Evolutionary conservation across 2,888 invertebrate genomes (phyloP).

Genomic region (Apodemia duryi): DNA sequence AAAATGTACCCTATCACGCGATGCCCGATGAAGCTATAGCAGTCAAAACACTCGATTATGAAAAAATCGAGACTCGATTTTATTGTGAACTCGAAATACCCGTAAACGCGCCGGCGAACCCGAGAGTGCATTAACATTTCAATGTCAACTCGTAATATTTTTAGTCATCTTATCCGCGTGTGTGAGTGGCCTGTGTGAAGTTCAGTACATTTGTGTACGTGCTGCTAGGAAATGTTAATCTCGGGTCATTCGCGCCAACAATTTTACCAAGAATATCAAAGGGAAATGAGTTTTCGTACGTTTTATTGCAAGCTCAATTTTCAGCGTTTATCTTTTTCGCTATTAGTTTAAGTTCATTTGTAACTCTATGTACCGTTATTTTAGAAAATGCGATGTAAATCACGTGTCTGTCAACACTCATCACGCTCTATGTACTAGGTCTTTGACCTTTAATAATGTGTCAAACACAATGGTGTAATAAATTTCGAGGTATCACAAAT

Average conservation of each 20-base stretch:
- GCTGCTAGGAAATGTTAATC: conserved; percentile 61
- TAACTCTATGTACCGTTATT: conserved; percentile 17
- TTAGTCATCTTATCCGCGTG: conserved; percentile 59
- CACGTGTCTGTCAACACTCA: conserved; percentile 20
- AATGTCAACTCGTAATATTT: conserved; percentile 78
- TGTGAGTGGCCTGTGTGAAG: conserved; percentile 52
- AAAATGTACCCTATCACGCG: conserved; percentile 41
- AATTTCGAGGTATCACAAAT: conserved; percentile 31
- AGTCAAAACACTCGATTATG: conserved; percentile 65
- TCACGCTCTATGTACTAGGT: conserved; percentile 28
- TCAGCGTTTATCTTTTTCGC: conserved; percentile 18
- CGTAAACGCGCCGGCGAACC: conserved; percentile 59
- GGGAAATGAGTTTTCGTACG: conserved; percentile 31
- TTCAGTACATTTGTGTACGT: conserved; percentile 42
- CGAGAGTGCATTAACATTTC: conserved; percentile 77
- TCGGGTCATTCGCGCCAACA: conserved; percentile 54
- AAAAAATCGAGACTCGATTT: conserved; percentile 39
- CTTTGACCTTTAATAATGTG: conserved; percentile 30
- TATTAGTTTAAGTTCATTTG: conserved; percentile 14
- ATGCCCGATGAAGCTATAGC: conserved; percentile 51
- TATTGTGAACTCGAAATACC: conserved; percentile 49
- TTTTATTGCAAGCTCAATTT: conserved; percentile 22
- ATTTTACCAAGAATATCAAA: conserved; percentile 37
- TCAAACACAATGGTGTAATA: conserved; percentile 32
- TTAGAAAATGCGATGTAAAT: conserved; percentile 11